Base-by-base conservation (phyloP, 2,888 invertebrate genomes). In the Morinoia aosen region DNA sequence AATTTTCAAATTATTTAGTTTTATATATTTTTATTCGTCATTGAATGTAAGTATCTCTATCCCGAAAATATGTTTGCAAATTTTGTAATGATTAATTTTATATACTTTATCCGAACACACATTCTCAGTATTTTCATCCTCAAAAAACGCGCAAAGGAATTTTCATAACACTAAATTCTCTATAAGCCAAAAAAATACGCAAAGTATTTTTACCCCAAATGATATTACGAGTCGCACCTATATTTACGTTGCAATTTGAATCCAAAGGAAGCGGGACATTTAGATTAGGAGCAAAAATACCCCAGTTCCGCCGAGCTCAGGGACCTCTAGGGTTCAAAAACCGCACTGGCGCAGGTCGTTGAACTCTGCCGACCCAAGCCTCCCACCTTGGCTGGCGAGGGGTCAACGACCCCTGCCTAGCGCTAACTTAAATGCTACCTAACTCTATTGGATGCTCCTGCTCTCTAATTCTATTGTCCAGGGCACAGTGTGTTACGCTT, bases 361-460 rank as follows among this genome's bases (percentile, higher is more conserved):
- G 76, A 76, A 16, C 76, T 76, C 19, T 76, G 76, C 76, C 76
- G 61, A 61, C 61, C 61, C 76, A 33, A 76, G 76, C 8, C 33
- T 76, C 76, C 25, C 76, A 10, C 25, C 19, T 33, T 33, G 8
- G 76, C 76, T 33, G 8, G 2, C 10, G 25, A 76, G 19, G 33
- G 76, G 76, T 76, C 76, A 76, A 25, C 76, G 76, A 76, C 76
- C 76, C 33, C 76, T 25, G 76, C 76, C 25, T 19, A 3, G 25
- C 33, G 19, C 76, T 33, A 10, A 76, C 76, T 10, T 76, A 25
- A 16, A 76, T 14, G 25, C 76, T 76, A 25, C 25, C 76, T 76
- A 76, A 76, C 76, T 76, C 76, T 19, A 76, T 76, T 76, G 76
- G 76, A 76, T 76, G 76, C 76, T 61, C 61, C 61, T 61, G 61